Conservation (phyloP, 2,113 vertebrate species). For the Furnarius figulus region DNA sequence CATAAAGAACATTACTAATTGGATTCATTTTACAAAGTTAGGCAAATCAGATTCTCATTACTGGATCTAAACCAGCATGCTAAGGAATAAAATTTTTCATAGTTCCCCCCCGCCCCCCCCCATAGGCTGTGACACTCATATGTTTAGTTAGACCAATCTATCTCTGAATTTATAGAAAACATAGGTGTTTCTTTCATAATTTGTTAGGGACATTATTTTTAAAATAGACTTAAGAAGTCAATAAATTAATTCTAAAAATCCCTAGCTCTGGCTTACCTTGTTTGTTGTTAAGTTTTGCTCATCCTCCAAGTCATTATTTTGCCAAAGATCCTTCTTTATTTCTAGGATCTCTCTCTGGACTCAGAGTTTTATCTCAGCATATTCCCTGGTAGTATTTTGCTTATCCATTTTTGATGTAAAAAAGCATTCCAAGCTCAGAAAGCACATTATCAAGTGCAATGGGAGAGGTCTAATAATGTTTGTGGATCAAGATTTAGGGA, state of each 20-base stretch:
- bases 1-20: not conserved
- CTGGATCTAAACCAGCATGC: not conserved
- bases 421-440: not conserved
- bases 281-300: not conserved
- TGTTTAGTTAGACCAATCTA: not conserved
- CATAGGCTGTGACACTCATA: not conserved
- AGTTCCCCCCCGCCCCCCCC: too few relatives aligned
- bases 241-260: not conserved
- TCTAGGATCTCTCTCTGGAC: rapidly evolving
- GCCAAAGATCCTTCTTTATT: not conserved
- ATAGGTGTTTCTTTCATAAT: not conserved
- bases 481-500: not conserved
- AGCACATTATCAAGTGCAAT: not conserved
- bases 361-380: not conserved
- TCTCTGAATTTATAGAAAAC: not conserved
- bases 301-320: not conserved
- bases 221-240: not conserved
- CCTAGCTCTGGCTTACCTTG: rapidly evolving
- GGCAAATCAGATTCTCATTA: not conserved
- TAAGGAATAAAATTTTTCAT: not conserved
- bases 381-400: not conserved
- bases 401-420: not conserved
- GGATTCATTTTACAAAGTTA: not conserved
- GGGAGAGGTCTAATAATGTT: not conserved
- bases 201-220: not conserved